Conservation (phyloP, 1,140 invertebrate genomes). For the Neomicropteryx cornuta region DNA sequence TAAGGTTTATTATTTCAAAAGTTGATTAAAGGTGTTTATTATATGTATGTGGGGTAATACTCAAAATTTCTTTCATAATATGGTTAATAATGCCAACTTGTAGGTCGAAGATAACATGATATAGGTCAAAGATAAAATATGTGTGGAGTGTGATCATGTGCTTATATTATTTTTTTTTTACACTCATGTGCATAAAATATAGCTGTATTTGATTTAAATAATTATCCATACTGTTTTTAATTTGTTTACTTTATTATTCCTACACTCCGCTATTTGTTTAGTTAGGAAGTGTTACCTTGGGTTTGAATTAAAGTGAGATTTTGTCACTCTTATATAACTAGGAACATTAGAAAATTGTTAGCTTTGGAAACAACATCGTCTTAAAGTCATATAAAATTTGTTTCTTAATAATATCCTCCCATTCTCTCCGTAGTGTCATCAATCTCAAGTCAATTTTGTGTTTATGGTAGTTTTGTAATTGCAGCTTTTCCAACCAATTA, state of each 20-base stretch:
- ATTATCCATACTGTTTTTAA: background rate
- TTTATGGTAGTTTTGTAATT: conserved; percentile 3
- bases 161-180: too few species aligned
- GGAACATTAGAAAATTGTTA: too few species aligned
- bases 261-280: background rate
- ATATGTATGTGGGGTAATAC: too few species aligned
- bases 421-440: conserved; percentile 21
- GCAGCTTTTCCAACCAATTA: background rate
- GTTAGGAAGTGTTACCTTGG: background rate
- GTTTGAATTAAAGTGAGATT: conserved; percentile 12
- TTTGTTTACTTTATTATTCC: background rate
- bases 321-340: too few species aligned
- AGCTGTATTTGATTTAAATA: background rate
- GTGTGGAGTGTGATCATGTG: too few species aligned
- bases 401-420: conserved; percentile 29
- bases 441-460: conserved; percentile 2
- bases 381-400: background rate
- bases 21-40: too few species aligned
- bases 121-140: too few species aligned
- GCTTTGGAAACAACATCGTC: too few species aligned
- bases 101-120: too few species aligned
- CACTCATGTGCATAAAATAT: background rate
- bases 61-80: too few species aligned
- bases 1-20: too few species aligned
- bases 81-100: too few species aligned